Base-by-base conservation (phyloP, 2,888 invertebrate genomes). In the Xiphydria camelus region DNA sequence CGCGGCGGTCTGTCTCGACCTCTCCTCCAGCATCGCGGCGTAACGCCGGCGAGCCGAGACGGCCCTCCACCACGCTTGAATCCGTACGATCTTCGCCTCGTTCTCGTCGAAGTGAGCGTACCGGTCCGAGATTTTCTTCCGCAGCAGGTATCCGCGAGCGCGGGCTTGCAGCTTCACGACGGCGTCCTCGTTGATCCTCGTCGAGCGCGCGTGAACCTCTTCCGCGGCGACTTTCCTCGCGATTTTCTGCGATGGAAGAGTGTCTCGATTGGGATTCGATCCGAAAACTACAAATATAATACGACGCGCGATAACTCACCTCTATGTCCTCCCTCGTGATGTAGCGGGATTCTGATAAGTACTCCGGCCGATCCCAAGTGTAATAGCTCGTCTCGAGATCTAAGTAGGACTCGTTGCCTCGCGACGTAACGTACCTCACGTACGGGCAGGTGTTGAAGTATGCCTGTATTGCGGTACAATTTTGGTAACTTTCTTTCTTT, bases 61-160 rank as follows among this genome's bases (percentile, higher is more conserved):
- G 47, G 77, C 77, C 46, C 82, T 77, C 85, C 85, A 87, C 83
- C 84, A 86, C 1, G 83, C 77, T 78, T 87, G 82, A 51, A 83
- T 82, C 58, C 68, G 75, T 4, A 82, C 62, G 31, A 83, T 66
- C 59, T 68, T 75, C 1, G 67, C 53, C 21, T 76, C 66, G 60
- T 82, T 79, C 14, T 76, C 66, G 47, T 75, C 69, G 48, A 78
- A 80, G 54, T 75, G 75, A 20, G 69, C 62, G 5, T 78, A 76
- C 48, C 78, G 75, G 3, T 76, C 65, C 4, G 69, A 73, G n/a
- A 80, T 54, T 29, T 53, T 68, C 63, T 79, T 78, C 34, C 87
- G 79, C 3, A 79, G 68, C 22, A 86, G 66, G 64, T 80, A 84
- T 10, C 87, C 87, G 54, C 82, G 78, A 39, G 80, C 78, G 33